These are phyloP conservation scores for Limenitis camilla DNA, from an alignment of 2,888 invertebrate species.

Conservation along the genomic window DNA sequence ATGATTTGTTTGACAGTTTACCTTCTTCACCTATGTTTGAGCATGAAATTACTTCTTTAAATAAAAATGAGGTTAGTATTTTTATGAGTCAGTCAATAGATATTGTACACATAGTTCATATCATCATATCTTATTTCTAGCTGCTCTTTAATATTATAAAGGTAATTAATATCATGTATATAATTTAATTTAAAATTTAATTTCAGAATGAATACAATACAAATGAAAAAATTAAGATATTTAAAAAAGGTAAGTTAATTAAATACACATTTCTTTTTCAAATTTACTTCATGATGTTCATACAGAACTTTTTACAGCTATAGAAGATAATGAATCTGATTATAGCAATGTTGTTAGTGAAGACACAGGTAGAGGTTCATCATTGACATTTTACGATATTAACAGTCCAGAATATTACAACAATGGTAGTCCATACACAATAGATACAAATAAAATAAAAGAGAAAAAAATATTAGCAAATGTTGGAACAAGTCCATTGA, in stretches of 20 bases:
- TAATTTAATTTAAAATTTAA: not conserved
- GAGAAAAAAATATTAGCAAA: constrained; percentile 16
- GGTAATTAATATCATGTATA: too few relatives aligned
- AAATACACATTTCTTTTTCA: not conserved
- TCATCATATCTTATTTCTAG: not conserved
- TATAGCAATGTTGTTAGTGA: constrained; percentile 42
- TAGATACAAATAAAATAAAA: constrained; percentile 17
- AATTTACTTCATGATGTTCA: not conserved
- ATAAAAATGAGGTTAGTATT: constrained; percentile 6
- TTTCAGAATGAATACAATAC: constrained; percentile 16
- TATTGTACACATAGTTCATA: not conserved
- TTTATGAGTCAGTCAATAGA: not conserved
- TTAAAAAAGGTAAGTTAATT: constrained; percentile 18
- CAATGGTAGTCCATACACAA: constrained; percentile 26
- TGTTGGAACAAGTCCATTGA: constrained; percentile 27
- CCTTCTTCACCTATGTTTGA: constrained; percentile 18
- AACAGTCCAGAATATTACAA: constrained; percentile 50
- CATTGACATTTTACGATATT: constrained; percentile 50
- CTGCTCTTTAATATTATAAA: too few relatives aligned
- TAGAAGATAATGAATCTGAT: constrained; percentile 21
- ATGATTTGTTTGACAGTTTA: constrained; percentile 27
- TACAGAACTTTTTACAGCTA: constrained; percentile 2
- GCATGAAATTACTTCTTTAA: not conserved
- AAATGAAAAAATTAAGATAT: not conserved
- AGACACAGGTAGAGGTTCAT: constrained; percentile 63